Base-by-base conservation (phyloP, 2,113 vertebrate species). In the Piaya cayana region DNA sequence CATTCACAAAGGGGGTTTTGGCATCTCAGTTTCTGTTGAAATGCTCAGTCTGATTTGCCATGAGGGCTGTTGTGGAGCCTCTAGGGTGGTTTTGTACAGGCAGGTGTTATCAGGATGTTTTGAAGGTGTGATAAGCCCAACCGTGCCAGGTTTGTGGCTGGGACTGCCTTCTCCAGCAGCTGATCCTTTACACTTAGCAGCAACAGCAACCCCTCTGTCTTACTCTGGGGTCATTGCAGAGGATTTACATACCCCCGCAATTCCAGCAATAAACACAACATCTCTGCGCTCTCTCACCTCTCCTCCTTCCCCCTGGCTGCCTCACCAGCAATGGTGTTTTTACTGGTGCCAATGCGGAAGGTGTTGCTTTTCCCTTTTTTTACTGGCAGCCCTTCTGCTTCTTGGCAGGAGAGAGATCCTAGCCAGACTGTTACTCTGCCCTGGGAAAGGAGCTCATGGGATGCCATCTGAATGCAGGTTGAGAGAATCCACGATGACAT, bases 41-140 rank as follows among this genome's bases (percentile, higher is more conserved):
- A 37, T 2, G 1, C 13, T 45, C 18, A 0, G 7, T 17, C 42
- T 50, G 23, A 20, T 63, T 69, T 32, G 36, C 32, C 13, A 0
- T 7, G 12, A 12, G 15, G 1, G 42, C 49, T 25, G 29, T 7
- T 37, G 1, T 15, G 68, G 56, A 30, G 9, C 19, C 43, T 15
- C 23, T 6, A 6, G 55, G 30, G 27, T 32, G 0, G 0, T 27
- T 53, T 30, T 23, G 10, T n/a, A 1, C 25, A 2, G 10, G 15
- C 59, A 37, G 47, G n/a, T 0, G 1, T n/a, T 76, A 29, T 39
- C 27, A 7, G 43, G 59, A 23, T 14, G 8, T 19, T 32, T 1
- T 45, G 32, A 25, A 68, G 43, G 23, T 32, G 68, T 18, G 47
- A 29, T 16, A 21, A 70, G 3, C 12, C 62, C 17, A 4, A 17